Percentiles rank a stretch among this genome's conserved stretches.
Conservation (phyloP, 2,888 invertebrate genomes). For the Orthosia incerta region DNA sequence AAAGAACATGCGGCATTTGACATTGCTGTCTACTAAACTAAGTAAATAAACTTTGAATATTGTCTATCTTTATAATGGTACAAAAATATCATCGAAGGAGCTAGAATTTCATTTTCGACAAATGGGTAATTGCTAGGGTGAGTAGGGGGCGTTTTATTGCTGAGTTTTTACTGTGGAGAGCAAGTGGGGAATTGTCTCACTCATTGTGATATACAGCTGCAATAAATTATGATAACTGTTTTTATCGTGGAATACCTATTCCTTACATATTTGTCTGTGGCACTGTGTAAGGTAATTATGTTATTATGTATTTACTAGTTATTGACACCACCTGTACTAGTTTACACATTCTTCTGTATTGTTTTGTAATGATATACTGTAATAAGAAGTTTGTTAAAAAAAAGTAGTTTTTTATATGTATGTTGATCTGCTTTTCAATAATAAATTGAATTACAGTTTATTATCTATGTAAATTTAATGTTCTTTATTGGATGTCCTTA, state of each 20-base stretch:
- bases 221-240: constrained; percentile 19
- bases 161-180: background rate
- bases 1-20: constrained; percentile 24
- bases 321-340: constrained; percentile 52
- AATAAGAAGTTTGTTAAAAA: constrained; percentile 38
- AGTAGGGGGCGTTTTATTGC: background rate
- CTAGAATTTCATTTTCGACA: constrained; percentile 1
- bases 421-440: constrained; percentile 61
- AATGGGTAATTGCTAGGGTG: background rate
- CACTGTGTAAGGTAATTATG: constrained; percentile 23
- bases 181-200: background rate
- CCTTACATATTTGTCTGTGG: constrained; percentile 17
- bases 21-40: background rate
- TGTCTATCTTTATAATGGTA: constrained; percentile 3
- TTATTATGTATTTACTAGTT: constrained; percentile 36
- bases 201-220: constrained; percentile 34
- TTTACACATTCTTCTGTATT: constrained; percentile 57
- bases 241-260: constrained; percentile 18
- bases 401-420: constrained; percentile 50
- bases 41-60: background rate
- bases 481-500: constrained; percentile 32
- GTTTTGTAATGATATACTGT: constrained; percentile 49
- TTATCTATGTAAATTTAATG: constrained; percentile 46
- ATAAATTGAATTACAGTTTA: constrained; percentile 38
- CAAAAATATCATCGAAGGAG: background rate